Evolutionary conservation across 2,113 vertebrate genomes (phyloP).

Genomic region (Clarias magur): DNA sequence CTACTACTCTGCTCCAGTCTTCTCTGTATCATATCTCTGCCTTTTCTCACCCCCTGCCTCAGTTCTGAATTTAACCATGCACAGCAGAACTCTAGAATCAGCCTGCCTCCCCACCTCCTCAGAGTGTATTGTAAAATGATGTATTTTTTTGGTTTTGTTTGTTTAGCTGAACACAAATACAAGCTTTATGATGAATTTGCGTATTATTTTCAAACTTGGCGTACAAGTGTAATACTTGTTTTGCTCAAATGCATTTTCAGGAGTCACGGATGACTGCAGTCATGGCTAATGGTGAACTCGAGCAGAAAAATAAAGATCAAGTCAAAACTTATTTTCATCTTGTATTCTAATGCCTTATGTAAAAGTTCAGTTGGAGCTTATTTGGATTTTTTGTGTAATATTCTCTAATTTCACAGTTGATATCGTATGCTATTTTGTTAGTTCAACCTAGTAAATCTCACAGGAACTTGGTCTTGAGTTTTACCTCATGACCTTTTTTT

Average conservation of each 20-base stretch:
- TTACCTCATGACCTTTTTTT: background rate
- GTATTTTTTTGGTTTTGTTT: constrained; percentile 63
- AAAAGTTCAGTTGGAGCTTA: background rate
- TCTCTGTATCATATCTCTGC: constrained; percentile 37
- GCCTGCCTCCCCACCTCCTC: constrained; percentile 71
- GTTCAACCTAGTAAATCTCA: background rate
- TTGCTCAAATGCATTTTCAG: constrained; percentile 74
- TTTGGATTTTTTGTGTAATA: background rate
- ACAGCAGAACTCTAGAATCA: constrained; percentile 75
- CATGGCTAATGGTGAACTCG: constrained; percentile 47
- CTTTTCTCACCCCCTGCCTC: constrained; percentile 4
- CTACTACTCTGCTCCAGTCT: constrained; percentile 70
- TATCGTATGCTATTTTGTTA: background rate
- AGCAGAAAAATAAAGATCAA: constrained; percentile 55
- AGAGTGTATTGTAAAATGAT: constrained; percentile 82
- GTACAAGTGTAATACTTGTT: constrained; percentile 81
- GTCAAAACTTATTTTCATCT: constrained; percentile 33
- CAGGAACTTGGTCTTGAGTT: background rate
- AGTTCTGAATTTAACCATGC: constrained; percentile 68
- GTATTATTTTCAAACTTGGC: constrained; percentile 77
- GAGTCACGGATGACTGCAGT: constrained; percentile 43
- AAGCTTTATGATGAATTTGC: constrained; percentile 66
- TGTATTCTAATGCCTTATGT: constrained; percentile 19
- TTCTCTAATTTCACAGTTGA: background rate
- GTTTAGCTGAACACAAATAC: constrained; percentile 43